Evolutionary conservation across 1,140 invertebrate species (phyloP).

Genomic region (Prorops nasuta): DNA sequence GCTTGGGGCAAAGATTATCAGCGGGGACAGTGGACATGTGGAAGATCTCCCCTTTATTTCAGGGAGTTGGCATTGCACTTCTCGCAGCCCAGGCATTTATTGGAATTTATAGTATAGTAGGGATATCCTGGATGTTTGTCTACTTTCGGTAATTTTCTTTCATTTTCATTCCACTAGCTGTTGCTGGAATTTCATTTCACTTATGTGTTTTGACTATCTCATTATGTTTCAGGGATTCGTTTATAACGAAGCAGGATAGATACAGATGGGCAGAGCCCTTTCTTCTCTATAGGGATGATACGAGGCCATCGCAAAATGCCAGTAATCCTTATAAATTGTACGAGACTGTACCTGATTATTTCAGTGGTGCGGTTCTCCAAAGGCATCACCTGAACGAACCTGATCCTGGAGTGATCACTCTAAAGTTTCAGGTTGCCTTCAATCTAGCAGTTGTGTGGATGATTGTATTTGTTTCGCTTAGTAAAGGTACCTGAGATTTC

Average conservation of each 20-base stretch:
- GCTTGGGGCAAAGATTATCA: conserved; percentile 80
- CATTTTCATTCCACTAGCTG: no score
- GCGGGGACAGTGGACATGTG: conserved; percentile 88
- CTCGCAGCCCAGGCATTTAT: conserved; percentile 77
- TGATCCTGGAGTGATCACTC: conserved; percentile 63
- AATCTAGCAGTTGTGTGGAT: conserved; percentile 89
- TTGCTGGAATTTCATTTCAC: no score
- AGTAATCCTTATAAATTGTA: conserved; percentile 64
- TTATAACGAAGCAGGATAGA: conserved; percentile 75
- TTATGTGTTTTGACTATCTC: no score
- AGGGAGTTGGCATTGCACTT: conserved; percentile 82
- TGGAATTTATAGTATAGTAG: conserved; percentile 83
- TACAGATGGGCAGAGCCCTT: conserved; percentile 82
- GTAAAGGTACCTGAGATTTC: conserved; percentile 64
- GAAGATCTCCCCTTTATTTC: conserved; percentile 87
- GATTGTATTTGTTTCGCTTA: conserved; percentile 83
- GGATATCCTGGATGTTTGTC: conserved; percentile 86
- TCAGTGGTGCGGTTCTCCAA: conserved; percentile 78
- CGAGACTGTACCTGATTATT: conserved; percentile 80
- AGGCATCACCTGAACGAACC: conserved; percentile 62
- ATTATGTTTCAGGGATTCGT: conserved; percentile 68
- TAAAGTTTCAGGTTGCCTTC: conserved; percentile 86
- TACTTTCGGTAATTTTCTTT: conserved; percentile 61
- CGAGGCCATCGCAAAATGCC: conserved; percentile 40
- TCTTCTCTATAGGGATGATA: conserved; percentile 64